These are phyloP conservation scores for Bombus balteatus DNA, from an alignment of 1,140 invertebrate species.

Conservation along the genomic window DNA sequence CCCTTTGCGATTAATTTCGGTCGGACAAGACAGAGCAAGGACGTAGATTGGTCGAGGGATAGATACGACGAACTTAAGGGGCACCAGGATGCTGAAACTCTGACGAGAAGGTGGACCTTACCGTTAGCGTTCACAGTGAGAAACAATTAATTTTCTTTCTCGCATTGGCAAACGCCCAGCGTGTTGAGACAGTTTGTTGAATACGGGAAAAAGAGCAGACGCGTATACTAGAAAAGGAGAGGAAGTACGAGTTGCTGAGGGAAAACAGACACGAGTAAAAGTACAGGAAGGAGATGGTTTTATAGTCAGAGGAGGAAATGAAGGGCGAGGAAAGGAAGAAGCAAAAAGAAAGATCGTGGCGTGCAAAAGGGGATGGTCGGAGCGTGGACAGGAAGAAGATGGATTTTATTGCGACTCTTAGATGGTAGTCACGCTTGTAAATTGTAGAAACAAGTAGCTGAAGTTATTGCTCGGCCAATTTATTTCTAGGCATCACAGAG, in stretches of 20 bases:
- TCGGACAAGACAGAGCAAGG: not conserved
- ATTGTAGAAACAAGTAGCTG: constrained; percentile 30
- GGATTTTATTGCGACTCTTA: constrained; percentile 48
- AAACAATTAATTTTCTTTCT: constrained; percentile 48
- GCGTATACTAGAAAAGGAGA: not conserved
- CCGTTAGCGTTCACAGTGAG: constrained; percentile 12
- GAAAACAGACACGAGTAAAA: not conserved
- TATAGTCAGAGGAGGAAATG: not conserved
- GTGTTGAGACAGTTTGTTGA: not conserved
- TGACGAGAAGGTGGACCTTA: not conserved
- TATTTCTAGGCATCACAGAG: not conserved
- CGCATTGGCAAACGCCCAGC: constrained; percentile 33
- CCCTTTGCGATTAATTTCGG: constrained; percentile 34
- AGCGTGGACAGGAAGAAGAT: constrained; percentile 17
- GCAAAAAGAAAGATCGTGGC: no score
- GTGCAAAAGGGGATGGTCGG: not conserved
- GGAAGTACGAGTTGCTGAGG: not conserved
- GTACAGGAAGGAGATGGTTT: not conserved
- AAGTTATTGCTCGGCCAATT: constrained; percentile 34
- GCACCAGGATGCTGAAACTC: not conserved
- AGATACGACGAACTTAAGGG: not conserved
- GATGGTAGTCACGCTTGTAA: constrained; percentile 11
- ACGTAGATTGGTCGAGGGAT: not conserved
- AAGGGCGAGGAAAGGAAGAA: no score
- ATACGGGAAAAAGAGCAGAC: not conserved